Base-by-base conservation (phyloP, 2,888 invertebrate species). In the Microctonus hyperodae region DNA sequence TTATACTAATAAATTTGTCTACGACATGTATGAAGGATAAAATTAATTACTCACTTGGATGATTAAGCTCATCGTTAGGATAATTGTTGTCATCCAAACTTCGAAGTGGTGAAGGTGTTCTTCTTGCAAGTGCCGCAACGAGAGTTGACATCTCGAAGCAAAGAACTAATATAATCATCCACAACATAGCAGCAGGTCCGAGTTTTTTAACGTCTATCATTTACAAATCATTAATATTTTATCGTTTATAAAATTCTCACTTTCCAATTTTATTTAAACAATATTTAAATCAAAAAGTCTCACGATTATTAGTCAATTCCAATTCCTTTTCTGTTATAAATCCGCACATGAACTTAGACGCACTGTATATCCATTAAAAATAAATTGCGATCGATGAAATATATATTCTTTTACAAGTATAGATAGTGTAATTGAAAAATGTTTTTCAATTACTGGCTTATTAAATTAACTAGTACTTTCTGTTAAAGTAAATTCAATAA, bases 101-200 rank as follows among this genome's bases (percentile, higher is more conserved):
- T 40, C 55, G 57, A 9, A 64, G 56, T 44, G 70, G 65, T 13
- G 66, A 59, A n/a, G 68, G 65, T 31, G 69, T 69, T 22, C 65
- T 62, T 67, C 75, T 79, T 66, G 77, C 74, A 72, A 80, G 78
- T 71, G 79, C 81, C 70, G 70, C 77, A 64, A 74, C 79, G 71
- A 79, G 76, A 69, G 75, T 77, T 72, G 80, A 79, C 75, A 78
- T 74, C 77, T 78, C 78, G 78, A 80, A 74, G 75, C 78, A 79
- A 73, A 75, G 73, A 67, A 79, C 74, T 59, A 76, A 74, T 68
- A 79, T 73, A 73, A 76, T 75, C 73, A 79, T 78, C 78, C 79
- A 78, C 80, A 77, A 75, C 81, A 81, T 81, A 73, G 74, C 79
- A 78, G 74, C 72, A n/a, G 57, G 53, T 37, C 37, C 53, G 35